phyloP scores from a whole-genome alignment of 2,888 invertebrate genomes.

The Conus canariensis region DNA sequence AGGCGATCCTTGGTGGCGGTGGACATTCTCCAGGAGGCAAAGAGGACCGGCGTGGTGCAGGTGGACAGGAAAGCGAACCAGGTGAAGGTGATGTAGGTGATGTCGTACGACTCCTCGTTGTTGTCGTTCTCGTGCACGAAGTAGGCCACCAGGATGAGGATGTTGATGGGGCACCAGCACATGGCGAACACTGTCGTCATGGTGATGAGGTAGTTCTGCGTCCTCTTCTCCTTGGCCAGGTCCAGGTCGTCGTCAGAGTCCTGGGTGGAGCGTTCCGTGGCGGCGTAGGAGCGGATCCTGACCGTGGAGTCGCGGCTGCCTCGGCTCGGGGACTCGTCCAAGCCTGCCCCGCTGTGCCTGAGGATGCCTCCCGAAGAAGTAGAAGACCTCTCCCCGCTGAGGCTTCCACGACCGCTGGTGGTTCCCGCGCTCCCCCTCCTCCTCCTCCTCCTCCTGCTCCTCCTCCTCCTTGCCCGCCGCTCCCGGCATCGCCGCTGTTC shows the following conservation, averaged over 20 bases:
- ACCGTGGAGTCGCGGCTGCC: conserved; percentile 12
- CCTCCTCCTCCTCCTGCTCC: conserved; percentile 19
- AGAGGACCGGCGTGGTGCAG: conserved; percentile 84
- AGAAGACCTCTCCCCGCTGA: conserved; percentile 3
- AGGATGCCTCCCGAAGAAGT: background rate
- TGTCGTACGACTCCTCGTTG: conserved; percentile 85
- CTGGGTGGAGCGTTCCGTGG: conserved; percentile 59
- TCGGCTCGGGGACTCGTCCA: conserved; percentile 35
- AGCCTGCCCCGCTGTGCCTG: background rate
- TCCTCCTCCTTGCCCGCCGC: background rate
- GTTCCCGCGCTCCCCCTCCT: background rate
- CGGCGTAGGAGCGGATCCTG: conserved; percentile 36
- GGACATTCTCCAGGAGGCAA: conserved; percentile 83
- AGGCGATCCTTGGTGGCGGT: conserved; percentile 72
- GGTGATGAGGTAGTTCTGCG: conserved; percentile 84
- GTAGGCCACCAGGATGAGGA: conserved; percentile 83
- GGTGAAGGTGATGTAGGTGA: conserved; percentile 85
- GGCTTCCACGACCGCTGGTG: background rate
- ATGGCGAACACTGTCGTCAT: conserved; percentile 85
- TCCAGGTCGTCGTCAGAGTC: conserved; percentile 75
- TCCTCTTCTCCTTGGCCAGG: conserved; percentile 83
- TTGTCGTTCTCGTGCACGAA: conserved; percentile 86
- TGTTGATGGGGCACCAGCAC: conserved; percentile 85
- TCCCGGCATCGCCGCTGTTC: background rate
- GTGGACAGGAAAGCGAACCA: conserved; percentile 87